Base-by-base conservation (phyloP, 2,888 invertebrate species). In the Clostera curtula region DNA sequence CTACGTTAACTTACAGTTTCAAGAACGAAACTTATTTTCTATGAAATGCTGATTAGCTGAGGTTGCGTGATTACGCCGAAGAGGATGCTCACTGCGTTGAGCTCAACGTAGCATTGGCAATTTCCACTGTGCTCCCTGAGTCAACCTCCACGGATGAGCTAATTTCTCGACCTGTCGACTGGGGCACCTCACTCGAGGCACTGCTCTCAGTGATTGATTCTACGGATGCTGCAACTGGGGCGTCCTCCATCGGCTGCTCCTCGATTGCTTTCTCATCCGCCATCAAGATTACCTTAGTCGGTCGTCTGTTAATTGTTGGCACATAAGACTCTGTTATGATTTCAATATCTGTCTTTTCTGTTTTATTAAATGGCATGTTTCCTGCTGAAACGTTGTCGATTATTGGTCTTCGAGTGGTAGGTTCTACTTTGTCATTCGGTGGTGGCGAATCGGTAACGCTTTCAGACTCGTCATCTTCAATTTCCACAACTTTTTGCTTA, bases 1-100 rank as follows among this genome's bases (percentile, higher is more conserved):
- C 80, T 80, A 79, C 63, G 36, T 67, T 70, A 70, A 73, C 67
- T 73, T 71, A 74, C 45, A 69, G 76, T 75, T 79, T 74, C 77
- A 63, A 71, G 57, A 73, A 71, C 61, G 79, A 79, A 79, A 79
- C 77, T 63, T 76, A 75, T 59, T 69, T 48, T 54, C 74, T 76
- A 74, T 58, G 58, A 75, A 79, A 79, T 79, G 76, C 77, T 73
- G 60, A 66, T 58, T 50, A 68, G 67, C 64, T 71, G 77, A 75
- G 72, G 67, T 75, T 71, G 57, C 58, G 51, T 63, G 47, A 58
- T 56, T 38, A 17, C 43, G 30, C 23, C 51, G 39, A 23, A 45
- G 26, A 15, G 12, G 23, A 18, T 35, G 24, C 49, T 51, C 25
- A 54, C 38, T 33, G 45, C 34, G 13, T 46, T 43, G 27, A 19